Conservation (phyloP, 1,140 invertebrate species). For the Tetramorium parvispinum region DNA sequence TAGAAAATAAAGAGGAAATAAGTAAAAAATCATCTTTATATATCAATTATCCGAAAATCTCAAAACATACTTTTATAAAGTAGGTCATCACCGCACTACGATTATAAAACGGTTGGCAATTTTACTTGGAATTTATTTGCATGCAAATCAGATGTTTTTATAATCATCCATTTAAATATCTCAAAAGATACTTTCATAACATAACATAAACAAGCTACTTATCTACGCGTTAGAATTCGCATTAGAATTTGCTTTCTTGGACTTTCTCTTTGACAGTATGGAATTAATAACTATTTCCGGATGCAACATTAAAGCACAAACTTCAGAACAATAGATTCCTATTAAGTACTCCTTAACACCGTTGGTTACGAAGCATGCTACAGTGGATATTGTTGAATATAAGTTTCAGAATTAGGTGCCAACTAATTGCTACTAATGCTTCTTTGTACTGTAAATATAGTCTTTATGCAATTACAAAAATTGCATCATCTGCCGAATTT, state of each 20-base stretch:
- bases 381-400: not conserved
- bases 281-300: not conserved
- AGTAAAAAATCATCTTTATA: not conserved
- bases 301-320: not conserved
- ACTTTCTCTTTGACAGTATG: not conserved
- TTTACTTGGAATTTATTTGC: not conserved
- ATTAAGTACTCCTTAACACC: conserved; percentile 28
- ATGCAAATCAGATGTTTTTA: conserved; percentile 2
- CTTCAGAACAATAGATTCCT: conserved; percentile 5
- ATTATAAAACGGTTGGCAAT: not conserved
- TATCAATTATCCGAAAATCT: not conserved
- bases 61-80: not conserved
- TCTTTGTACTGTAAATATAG: not conserved
- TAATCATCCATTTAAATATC: not conserved
- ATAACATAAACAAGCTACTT: not conserved
- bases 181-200: not conserved
- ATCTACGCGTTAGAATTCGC: not conserved
- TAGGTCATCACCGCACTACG: not conserved
- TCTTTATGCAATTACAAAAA: not conserved
- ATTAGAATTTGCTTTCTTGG: not conserved
- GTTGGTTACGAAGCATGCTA: not conserved
- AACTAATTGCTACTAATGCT: not conserved
- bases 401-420: not conserved
- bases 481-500: not conserved
- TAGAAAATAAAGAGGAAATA: not conserved